Conservation (phyloP, 2,113 vertebrate species). For the Potamarius usumacintae region DNA sequence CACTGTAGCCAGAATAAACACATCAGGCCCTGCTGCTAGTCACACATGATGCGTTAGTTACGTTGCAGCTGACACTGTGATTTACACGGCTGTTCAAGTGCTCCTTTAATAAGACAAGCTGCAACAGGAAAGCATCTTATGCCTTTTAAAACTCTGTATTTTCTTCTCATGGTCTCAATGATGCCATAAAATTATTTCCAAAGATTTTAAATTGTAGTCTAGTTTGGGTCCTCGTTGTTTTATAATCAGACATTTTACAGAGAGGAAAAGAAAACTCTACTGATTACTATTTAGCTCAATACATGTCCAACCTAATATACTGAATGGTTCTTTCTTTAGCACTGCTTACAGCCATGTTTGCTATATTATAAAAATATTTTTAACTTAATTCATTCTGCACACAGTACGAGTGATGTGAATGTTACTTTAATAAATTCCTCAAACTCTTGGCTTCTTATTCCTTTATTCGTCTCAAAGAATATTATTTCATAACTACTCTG, state of each 20-base stretch:
- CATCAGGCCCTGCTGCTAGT: neutral
- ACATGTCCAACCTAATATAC: neutral
- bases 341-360: neutral
- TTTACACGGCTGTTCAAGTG: neutral
- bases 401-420: neutral
- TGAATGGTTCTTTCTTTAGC: neutral
- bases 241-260: neutral
- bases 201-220: neutral
- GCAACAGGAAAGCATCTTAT: neutral
- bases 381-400: neutral
- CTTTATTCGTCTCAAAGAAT: neutral
- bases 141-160: neutral
- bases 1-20: neutral
- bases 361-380: neutral
- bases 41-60: constrained; percentile 32
- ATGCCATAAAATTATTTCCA: neutral
- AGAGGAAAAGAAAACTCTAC: neutral
- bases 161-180: neutral
- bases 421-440: neutral
- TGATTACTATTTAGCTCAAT: neutral
- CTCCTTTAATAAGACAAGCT: constrained; percentile 24
- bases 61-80: constrained; percentile 9
- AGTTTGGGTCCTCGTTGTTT: neutral
- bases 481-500: neutral
- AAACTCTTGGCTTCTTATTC: neutral